A percentile compares a stretch with the other conserved stretches of the same genome.
Evolutionary conservation across 2,113 vertebrate genomes (phyloP).

Genomic region (Platycercus adscitus): DNA sequence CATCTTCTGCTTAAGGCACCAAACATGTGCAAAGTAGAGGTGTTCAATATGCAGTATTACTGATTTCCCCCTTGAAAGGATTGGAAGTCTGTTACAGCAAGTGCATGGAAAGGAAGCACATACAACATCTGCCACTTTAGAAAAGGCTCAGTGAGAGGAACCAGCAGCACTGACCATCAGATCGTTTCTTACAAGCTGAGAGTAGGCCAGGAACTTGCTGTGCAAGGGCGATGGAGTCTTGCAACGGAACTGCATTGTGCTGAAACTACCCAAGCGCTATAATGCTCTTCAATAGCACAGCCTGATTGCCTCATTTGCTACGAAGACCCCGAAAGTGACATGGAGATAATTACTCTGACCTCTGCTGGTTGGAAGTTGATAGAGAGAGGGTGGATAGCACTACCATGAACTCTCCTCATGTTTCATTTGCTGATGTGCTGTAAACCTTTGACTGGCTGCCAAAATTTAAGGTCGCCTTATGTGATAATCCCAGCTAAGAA

Average conservation of each 20-base stretch:
- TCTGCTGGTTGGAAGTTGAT: background rate
- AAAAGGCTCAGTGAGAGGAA: background rate
- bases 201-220: background rate
- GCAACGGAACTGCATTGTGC: background rate
- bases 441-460: constrained; percentile 34
- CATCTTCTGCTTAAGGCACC: background rate
- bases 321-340: constrained; percentile 12
- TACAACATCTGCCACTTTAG: background rate
- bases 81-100: background rate
- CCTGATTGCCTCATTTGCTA: background rate
- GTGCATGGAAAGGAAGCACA: background rate
- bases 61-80: background rate
- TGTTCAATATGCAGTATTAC: background rate
- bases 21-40: background rate
- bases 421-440: background rate
- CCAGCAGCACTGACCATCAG: background rate
- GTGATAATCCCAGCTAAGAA: background rate
- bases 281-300: background rate
- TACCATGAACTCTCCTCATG: background rate
- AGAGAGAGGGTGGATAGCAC: background rate
- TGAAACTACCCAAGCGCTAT: background rate
- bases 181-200: background rate
- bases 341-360: background rate
- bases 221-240: background rate
- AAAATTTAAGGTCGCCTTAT: background rate